phyloP scores from a whole-genome alignment of 1,140 invertebrate genomes.

The Hirudo medicinalis region DNA sequence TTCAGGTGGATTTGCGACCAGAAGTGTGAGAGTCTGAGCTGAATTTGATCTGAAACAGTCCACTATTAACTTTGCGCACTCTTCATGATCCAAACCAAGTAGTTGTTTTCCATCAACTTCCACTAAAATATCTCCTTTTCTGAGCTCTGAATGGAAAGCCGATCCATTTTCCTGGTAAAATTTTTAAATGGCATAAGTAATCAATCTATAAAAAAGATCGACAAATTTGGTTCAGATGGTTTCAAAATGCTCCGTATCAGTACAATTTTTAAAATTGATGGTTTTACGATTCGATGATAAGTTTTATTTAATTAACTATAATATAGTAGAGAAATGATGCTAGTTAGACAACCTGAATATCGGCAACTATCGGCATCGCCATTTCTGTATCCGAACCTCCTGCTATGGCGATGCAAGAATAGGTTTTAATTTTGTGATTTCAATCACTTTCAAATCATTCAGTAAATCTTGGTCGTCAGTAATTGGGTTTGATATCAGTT shows the following conservation, averaged over 20 bases:
- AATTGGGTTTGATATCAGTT: no score
- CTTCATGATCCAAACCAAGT: slow-evolving; percentile 43
- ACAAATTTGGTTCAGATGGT: background rate
- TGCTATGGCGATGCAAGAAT: slow-evolving; percentile 87
- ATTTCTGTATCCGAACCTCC: slow-evolving; percentile 88
- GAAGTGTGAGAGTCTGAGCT: no score
- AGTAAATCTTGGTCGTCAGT: no score
- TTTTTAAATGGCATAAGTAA: slow-evolving; percentile 15
- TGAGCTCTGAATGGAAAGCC: slow-evolving; percentile 73
- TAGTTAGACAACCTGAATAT: slow-evolving; percentile 67
- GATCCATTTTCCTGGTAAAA: slow-evolving; percentile 72
- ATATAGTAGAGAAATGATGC: no score
- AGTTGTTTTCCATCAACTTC: slow-evolving; percentile 78
- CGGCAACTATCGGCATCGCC: slow-evolving; percentile 81
- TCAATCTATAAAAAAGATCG: slow-evolving; percentile 13
- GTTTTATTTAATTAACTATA: no score
- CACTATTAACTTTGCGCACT: slow-evolving; percentile 32
- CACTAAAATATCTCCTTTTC: slow-evolving; percentile 81
- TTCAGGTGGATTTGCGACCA: no score
- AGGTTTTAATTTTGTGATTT: slow-evolving; percentile 61
- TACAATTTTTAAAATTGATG: no score
- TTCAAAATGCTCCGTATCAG: background rate
- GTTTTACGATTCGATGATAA: no score
- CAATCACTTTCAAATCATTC: no score
- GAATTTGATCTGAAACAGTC: slow-evolving; percentile 29